Conservation (phyloP, 1,140 invertebrate species). For the Eumaeus atala region DNA sequence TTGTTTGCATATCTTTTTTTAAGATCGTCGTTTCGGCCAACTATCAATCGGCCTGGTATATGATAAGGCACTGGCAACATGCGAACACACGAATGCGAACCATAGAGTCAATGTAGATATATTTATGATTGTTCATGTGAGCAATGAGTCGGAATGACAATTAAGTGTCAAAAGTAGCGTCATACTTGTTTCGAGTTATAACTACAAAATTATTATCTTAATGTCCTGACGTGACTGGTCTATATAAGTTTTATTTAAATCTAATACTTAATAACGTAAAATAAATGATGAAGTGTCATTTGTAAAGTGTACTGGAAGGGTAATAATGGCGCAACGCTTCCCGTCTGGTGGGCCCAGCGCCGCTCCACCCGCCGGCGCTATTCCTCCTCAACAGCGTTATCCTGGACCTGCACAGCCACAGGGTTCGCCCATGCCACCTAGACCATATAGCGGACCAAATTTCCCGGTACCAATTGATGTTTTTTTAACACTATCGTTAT, state of each 20-base stretch:
- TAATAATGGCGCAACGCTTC: constrained; percentile 53
- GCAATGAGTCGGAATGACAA: no score
- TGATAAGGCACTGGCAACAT: no score
- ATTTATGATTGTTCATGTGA: no score
- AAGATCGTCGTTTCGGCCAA: no score
- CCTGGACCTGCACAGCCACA: constrained; percentile 48
- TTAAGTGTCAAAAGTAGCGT: no score
- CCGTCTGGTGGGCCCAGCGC: constrained; percentile 39
- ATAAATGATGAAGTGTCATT: constrained; percentile 12
- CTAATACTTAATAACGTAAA: not conserved
- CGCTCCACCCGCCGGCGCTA: constrained; percentile 38
- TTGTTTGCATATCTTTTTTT: no score
- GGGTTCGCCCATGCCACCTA: constrained; percentile 47
- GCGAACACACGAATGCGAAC: no score
- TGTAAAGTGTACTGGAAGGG: not conserved
- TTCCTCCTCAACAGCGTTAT: constrained; percentile 50
- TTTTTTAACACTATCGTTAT: not conserved
- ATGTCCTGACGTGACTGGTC: not conserved
- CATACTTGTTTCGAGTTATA: no score
- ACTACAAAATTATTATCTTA: no score
- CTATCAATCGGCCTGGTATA: no score
- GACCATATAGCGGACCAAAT: constrained; percentile 53
- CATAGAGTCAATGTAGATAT: no score
- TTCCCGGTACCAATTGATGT: constrained; percentile 39
- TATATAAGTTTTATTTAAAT: not conserved